Evolutionary conservation across 2,113 vertebrate species (phyloP).

Genomic region (Saguinus midas): DNA sequence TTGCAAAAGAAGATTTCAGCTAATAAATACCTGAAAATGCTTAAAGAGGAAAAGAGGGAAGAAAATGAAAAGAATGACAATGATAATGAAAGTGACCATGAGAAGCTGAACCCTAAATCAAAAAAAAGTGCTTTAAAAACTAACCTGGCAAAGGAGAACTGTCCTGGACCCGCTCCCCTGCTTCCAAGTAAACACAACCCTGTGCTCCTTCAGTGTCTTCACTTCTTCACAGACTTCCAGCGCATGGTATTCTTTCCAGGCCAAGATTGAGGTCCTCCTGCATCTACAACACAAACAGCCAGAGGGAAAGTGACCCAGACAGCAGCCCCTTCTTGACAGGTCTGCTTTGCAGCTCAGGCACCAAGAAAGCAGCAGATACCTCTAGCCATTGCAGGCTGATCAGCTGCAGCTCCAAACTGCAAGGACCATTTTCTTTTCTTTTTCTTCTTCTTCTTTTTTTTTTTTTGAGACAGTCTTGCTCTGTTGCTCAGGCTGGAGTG

Average conservation of each 20-base stretch:
- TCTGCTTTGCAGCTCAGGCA: not conserved
- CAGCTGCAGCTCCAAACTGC: not conserved
- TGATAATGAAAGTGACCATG: not conserved
- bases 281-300: accelerated
- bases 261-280: not conserved
- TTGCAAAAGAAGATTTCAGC: constrained; percentile 98
- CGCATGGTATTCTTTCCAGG: not conserved
- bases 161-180: not conserved
- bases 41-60: constrained; percentile 83
- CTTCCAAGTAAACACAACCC: not conserved
- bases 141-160: too few relatives aligned
- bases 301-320: not conserved
- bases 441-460: too few relatives aligned
- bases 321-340: not conserved
- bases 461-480: too few relatives aligned
- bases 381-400: not conserved
- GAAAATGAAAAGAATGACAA: constrained; percentile 65
- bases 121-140: not conserved
- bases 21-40: constrained; percentile 92
- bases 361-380: not conserved
- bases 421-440: not conserved
- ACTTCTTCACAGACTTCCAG: not conserved
- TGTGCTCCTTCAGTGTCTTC: not conserved
- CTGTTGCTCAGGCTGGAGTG: too few relatives aligned
- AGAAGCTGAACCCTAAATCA: constrained; percentile 72